A percentile compares a stretch with the other conserved stretches of the same genome.
Conservation (phyloP, 2,797 vertebrate genomes). For the Myotis vivesi region DNA sequence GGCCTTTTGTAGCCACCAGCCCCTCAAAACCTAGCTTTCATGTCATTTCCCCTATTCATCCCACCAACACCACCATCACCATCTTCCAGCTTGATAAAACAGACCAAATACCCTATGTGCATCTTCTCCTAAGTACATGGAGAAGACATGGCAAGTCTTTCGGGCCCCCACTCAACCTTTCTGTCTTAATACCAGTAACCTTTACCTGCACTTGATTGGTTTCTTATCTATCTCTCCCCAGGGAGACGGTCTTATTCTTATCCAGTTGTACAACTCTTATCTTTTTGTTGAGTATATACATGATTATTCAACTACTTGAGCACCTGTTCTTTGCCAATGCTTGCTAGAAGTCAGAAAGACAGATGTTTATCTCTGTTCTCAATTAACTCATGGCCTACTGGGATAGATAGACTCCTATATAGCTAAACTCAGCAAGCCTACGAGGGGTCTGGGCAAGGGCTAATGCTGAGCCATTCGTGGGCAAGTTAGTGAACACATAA, state of each 20-base stretch:
- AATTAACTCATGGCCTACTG: not conserved
- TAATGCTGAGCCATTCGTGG: not conserved
- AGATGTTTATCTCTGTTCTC: not conserved
- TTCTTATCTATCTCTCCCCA: not conserved
- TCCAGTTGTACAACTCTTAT: not conserved
- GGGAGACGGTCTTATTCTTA: not conserved
- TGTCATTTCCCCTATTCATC: not conserved
- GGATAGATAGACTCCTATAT: not conserved
- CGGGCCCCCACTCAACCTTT: not conserved
- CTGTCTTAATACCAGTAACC: not conserved
- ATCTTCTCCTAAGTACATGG: too few species aligned
- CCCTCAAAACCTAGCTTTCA: not conserved
- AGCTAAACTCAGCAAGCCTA: not conserved
- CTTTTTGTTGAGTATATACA: not conserved
- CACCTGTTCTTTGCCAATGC: not conserved
- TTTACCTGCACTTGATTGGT: not conserved
- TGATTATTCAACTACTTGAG: not conserved
- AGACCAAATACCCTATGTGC: too few species aligned
- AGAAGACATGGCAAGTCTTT: too few species aligned
- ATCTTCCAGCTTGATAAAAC: not conserved
- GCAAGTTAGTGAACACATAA: not conserved
- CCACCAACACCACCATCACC: too few species aligned
- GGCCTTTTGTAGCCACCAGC: not conserved
- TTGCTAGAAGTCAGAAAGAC: constrained; percentile 5
- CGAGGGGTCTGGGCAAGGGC: not conserved